Conservation (phyloP, 2,797 vertebrate species). For the Sebastes oblongus region DNA sequence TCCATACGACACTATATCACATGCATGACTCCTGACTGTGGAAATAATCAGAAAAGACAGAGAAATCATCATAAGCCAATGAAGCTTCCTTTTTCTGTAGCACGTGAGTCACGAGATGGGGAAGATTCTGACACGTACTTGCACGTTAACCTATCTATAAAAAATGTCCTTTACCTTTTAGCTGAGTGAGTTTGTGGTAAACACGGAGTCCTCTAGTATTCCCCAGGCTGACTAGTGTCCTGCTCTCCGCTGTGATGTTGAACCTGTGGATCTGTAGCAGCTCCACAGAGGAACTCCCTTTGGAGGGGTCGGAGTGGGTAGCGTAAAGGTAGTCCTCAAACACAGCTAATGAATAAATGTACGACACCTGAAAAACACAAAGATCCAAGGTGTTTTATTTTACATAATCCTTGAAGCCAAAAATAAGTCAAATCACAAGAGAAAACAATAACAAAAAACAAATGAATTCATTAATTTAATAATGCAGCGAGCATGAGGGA, state of each 20-base stretch:
- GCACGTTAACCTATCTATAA: not conserved
- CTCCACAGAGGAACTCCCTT: conserved; percentile 76
- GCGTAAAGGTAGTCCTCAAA: conserved; percentile 97
- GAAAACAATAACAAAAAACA: conserved; percentile 10
- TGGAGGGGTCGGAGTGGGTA: conserved; percentile 83
- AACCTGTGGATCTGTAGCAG: conserved; percentile 92
- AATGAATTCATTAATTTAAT: not conserved
- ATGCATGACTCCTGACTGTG: conserved; percentile 93
- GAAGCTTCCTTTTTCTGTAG: not conserved
- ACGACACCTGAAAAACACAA: conserved; percentile 85
- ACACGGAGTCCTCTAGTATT: conserved; percentile 84
- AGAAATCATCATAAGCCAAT: conserved; percentile 7
- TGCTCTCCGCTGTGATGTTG: conserved; percentile 87
- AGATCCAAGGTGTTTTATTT: conserved; percentile 3
- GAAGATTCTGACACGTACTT: not conserved
- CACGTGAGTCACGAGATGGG: not conserved
- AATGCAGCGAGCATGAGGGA: not conserved
- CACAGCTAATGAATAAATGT: conserved; percentile 89
- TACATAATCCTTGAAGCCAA: not conserved
- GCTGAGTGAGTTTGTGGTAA: conserved; percentile 92
- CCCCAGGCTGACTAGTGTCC: conserved; percentile 83
- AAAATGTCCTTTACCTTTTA: conserved; percentile 85
- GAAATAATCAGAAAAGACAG: conserved; percentile 36
- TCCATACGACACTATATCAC: conserved; percentile 87
- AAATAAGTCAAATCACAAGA: conserved; percentile 22